A percentile compares a stretch with the other conserved stretches of the same genome.
Evolutionary conservation across 1,140 invertebrate genomes (phyloP).

Genomic region (Adelges cooleyi): DNA sequence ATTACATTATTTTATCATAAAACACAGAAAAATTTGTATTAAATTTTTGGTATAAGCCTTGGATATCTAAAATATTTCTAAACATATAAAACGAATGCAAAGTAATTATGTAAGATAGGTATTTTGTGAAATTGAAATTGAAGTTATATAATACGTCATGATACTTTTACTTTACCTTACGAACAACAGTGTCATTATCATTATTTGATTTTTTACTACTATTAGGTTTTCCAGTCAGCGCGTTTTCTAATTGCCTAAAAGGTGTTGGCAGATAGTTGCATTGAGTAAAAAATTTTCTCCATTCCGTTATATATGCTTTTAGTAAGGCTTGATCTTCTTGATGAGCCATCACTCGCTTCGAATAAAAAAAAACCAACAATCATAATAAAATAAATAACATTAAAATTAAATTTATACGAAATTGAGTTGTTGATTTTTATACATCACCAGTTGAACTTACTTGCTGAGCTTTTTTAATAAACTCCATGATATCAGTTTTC

Average conservation of each 20-base stretch:
- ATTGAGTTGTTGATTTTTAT: neutral
- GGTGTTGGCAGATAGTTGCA: conserved; percentile 93
- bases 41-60: no score
- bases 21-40: no score
- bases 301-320: conserved; percentile 92
- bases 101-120: no score
- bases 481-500: conserved; percentile 85
- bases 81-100: no score
- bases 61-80: no score
- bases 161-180: conserved; percentile 54
- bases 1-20: no score
- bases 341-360: conserved; percentile 68
- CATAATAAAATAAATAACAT: neutral
- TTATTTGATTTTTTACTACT: conserved; percentile 58
- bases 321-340: conserved; percentile 88
- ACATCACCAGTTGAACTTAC: conserved; percentile 39
- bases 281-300: conserved; percentile 95
- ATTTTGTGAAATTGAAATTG: no score
- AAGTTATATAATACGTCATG: no score
- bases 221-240: conserved; percentile 52
- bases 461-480: conserved; percentile 85
- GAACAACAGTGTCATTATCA: conserved; percentile 77
- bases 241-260: conserved; percentile 82
- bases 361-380: conserved; percentile 19
- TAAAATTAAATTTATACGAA: neutral